phyloP scores from a whole-genome alignment of 2,797 vertebrate species.

The Novumbra hubbsi region DNA sequence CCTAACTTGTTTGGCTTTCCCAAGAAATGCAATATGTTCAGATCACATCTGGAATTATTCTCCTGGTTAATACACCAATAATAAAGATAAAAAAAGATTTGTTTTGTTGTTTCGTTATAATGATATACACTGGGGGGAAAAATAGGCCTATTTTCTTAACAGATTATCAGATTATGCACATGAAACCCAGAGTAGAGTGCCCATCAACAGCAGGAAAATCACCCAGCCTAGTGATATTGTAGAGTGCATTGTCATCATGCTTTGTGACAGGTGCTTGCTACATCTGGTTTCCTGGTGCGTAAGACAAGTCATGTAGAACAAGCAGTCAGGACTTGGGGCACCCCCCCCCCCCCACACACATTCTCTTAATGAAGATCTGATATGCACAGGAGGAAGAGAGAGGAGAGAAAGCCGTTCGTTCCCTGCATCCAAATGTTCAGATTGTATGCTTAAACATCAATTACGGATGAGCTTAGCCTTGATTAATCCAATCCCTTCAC shows the following conservation, averaged over 20 bases:
- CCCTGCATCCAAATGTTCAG: slow-evolving; percentile 38
- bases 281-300: neutral
- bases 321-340: neutral
- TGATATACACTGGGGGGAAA: neutral
- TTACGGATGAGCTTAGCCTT: slow-evolving; percentile 29
- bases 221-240: neutral
- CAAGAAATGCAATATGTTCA: no score
- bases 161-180: no score
- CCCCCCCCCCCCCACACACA: neutral
- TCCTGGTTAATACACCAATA: neutral
- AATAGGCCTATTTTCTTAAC: no score
- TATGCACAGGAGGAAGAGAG: neutral
- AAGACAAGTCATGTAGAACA: slow-evolving; percentile 1
- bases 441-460: slow-evolving; percentile 31
- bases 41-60: neutral
- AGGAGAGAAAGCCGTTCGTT: slow-evolving; percentile 8
- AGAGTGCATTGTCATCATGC: neutral
- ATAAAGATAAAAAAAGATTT: neutral
- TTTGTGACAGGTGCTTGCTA: neutral
- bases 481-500: slow-evolving; percentile 46
- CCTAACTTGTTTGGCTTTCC: no score
- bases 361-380: slow-evolving; percentile 5
- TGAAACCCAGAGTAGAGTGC: neutral
- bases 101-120: neutral
- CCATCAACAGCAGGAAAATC: neutral